Percentiles rank a stretch among this genome's conserved stretches.
These are phyloP conservation scores for Myotis myotis DNA, from an alignment of 2,797 vertebrate genomes.

Conservation along the genomic window DNA sequence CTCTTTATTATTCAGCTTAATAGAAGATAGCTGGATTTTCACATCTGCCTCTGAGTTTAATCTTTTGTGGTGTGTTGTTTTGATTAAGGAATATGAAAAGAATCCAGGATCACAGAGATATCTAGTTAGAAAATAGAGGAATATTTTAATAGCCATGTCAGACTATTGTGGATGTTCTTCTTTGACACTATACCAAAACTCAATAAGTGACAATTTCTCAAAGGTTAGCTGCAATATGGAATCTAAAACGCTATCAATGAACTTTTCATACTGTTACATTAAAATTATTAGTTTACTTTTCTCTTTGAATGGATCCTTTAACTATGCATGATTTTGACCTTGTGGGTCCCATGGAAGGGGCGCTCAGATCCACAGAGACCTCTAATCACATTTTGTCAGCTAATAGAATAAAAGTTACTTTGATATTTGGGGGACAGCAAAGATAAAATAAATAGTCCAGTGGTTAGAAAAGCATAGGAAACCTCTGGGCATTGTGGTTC, in stretches of 20 bases:
- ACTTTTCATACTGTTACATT: conserved; percentile 2
- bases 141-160: not conserved
- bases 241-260: not conserved
- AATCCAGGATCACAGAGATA: not conserved
- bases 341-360: not conserved
- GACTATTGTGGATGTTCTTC: not conserved
- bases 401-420: not conserved
- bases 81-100: not conserved
- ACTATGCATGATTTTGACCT: not conserved
- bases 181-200: not conserved
- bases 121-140: not conserved
- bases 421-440: not conserved
- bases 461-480: not conserved
- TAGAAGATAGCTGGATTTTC: not conserved
- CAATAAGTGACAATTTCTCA: not conserved
- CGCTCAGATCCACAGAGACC: not conserved
- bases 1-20: not conserved
- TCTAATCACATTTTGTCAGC: not conserved
- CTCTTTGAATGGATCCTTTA: not conserved
- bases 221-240: not conserved
- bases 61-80: not conserved
- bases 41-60: not conserved
- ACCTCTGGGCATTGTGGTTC: not conserved
- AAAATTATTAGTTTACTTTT: not conserved
- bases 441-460: not conserved